phyloP scores from a whole-genome alignment of 1,140 invertebrate species.

The Drosophila truncata region DNA sequence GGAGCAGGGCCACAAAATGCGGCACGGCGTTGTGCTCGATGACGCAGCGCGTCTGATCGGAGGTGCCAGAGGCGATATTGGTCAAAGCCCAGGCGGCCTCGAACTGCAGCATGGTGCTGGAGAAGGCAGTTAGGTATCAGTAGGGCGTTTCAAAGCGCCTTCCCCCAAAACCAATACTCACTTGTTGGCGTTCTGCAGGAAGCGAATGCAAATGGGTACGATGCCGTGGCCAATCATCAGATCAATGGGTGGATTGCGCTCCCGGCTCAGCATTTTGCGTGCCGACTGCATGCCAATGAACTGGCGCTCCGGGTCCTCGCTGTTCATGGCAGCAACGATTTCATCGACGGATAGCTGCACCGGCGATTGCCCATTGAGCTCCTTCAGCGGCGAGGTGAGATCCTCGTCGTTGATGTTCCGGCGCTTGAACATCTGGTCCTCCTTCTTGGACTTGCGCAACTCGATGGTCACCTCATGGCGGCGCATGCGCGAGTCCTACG shows the following conservation, averaged over 20 bases:
- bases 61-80: conserved; percentile 98
- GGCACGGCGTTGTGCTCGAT: conserved; percentile 95
- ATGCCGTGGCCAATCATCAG: conserved; percentile 94
- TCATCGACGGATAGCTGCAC: conserved; percentile 87
- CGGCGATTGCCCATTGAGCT: conserved; percentile 86
- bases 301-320: conserved; percentile 87
- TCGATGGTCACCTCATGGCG: conserved; percentile 95
- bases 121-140: background rate
- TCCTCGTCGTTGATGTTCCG: conserved; percentile 91
- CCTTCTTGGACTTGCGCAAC: conserved; percentile 96
- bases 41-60: conserved; percentile 95
- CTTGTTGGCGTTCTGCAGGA: conserved; percentile 90
- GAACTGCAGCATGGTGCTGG: conserved; percentile 95
- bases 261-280: conserved; percentile 95
- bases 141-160: background rate
- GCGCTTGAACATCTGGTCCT: conserved; percentile 97
- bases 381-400: conserved; percentile 86
- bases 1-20: conserved; percentile 92
- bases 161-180: conserved; percentile 84
- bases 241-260: conserved; percentile 97
- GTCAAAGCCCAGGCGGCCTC: conserved; percentile 99
- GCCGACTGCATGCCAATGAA: conserved; percentile 91
- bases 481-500: conserved; percentile 93
- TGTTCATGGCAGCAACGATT: conserved; percentile 89
- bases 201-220: conserved; percentile 93